These are phyloP conservation scores for Macrobrachium rosenbergii DNA, from an alignment of 1,140 invertebrate species.

Conservation along the genomic window DNA sequence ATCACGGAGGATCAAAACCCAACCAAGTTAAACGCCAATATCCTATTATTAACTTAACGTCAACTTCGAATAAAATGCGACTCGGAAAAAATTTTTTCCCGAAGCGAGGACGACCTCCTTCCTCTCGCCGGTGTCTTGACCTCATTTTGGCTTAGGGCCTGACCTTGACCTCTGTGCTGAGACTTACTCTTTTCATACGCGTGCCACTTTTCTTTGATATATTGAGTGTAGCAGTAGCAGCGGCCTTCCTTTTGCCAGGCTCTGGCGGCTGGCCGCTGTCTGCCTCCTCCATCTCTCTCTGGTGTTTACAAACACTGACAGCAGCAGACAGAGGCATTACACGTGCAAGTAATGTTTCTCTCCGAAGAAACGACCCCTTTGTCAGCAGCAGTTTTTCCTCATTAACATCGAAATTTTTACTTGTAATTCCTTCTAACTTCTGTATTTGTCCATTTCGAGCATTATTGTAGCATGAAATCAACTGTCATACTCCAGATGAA, in stretches of 20 bases:
- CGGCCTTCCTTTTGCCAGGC: conserved; percentile 53
- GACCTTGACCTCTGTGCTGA: neutral
- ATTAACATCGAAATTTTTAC: too few relatives aligned
- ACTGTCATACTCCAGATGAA: too few relatives aligned
- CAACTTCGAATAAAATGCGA: too few relatives aligned
- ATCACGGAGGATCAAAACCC: too few relatives aligned
- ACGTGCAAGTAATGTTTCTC: neutral
- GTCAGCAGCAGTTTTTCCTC: neutral
- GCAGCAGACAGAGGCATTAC: neutral
- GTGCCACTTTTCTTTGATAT: conserved; percentile 49
- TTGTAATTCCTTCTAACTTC: too few relatives aligned
- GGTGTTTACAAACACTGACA: conserved; percentile 62
- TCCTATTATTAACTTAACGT: too few relatives aligned
- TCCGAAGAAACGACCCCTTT: neutral
- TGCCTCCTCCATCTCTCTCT: conserved; percentile 38
- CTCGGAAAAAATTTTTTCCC: too few relatives aligned
- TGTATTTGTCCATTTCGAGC: too few relatives aligned
- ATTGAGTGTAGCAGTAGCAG: conserved; percentile 49
- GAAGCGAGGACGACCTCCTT: too few relatives aligned
- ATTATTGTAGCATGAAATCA: too few relatives aligned
- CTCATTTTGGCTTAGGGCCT: too few relatives aligned
- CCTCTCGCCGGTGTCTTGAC: neutral
- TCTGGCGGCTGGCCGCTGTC: conserved; percentile 48
- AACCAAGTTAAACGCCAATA: too few relatives aligned
- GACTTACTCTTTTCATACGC: conserved; percentile 47